Evolutionary conservation across 2,888 invertebrate genomes (phyloP), one percentile per base, ranked within the genome.

Genomic region (Sussaba pulchella): DNA sequence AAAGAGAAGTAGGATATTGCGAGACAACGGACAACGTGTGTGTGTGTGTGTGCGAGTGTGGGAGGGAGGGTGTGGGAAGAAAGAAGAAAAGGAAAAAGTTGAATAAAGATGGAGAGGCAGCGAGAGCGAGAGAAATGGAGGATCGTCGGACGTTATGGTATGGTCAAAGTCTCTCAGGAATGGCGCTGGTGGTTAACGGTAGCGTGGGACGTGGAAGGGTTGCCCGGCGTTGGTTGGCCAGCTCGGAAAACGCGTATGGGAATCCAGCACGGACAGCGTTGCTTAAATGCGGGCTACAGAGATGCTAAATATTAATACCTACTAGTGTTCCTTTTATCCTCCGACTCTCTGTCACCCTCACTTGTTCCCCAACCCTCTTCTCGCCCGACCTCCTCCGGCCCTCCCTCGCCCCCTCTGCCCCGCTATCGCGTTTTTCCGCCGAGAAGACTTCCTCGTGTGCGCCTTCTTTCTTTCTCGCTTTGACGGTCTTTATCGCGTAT

Each of bases 301-400:
- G 89, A 90, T 90, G 91, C 91, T 91, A 91, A 91, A 91, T 92
- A 92, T 92, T 92, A 91, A 91, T 91, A 91, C 91, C 90, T 89
- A 89, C 90, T 90, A 89, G 88, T 91, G 88, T 91, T 90, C 88
- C 90, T 90, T 91, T 91, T 89, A 89, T 88, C 87, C 86, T 87
- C 83, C 85, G 86, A 86, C 87, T 88, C 86, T 81, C 82, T 80
- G 61, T 50, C 61, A 61, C 61, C 69, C 36, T 17, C 47, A 45
- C 52, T 6, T 39, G 12, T n/a, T 3, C 43, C n/a, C n/a, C n/a
- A n/a, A n/a, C 5, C n/a, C 26, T 26, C 12, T 26, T n/a, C 10
- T 54, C 14, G 54, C 19, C 50, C n/a, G 0, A 41, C 69, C 47
- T 31, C 31, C 9, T 24, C 31, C 24, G 43, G 1, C 50, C 5